These are phyloP conservation scores for Alfaro cultratus DNA, from an alignment of 2,797 vertebrate genomes.

Conservation along the genomic window DNA sequence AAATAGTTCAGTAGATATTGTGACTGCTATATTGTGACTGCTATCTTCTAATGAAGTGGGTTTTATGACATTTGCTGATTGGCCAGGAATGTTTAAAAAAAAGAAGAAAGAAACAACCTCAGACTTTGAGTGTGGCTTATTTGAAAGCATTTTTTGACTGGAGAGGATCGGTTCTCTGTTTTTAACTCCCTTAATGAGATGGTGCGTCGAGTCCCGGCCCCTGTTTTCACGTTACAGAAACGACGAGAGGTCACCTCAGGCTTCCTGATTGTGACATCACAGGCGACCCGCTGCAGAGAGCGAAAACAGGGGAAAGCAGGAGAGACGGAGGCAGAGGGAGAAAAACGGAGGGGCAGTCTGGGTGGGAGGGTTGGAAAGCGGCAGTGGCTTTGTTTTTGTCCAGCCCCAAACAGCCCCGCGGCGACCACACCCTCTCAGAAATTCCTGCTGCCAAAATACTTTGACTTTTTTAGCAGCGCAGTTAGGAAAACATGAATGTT, in stretches of 20 bases:
- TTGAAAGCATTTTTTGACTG: conserved; percentile 9
- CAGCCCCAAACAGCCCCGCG: conserved; percentile 56
- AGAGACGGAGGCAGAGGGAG: conserved; percentile 42
- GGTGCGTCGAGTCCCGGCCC: conserved; percentile 20
- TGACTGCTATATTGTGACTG: conserved; percentile 21
- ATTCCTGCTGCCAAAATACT: conserved; percentile 69
- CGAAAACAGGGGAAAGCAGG: conserved; percentile 42
- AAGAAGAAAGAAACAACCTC: background rate
- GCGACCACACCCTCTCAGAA: conserved; percentile 76
- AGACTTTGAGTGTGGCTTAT: conserved; percentile 11
- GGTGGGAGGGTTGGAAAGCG: conserved; percentile 65
- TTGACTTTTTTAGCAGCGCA: conserved; percentile 58
- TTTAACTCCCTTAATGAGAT: conserved; percentile 40
- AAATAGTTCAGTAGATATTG: conserved; percentile 30
- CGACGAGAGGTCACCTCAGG: conserved; percentile 52
- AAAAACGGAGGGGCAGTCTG: conserved; percentile 12
- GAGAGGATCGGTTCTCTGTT: conserved; percentile 6
- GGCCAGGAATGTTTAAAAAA: background rate
- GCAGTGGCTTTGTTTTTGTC: conserved; percentile 67
- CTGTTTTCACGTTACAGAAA: conserved; percentile 50
- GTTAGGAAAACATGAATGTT: conserved; percentile 25
- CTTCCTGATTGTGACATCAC: conserved; percentile 57
- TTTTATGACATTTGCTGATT: background rate
- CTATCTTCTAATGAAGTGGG: conserved; percentile 1
- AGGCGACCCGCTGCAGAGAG: conserved; percentile 51